Base-by-base conservation (phyloP, 2,797 vertebrate species). In the Halcyon chelicuti region DNA sequence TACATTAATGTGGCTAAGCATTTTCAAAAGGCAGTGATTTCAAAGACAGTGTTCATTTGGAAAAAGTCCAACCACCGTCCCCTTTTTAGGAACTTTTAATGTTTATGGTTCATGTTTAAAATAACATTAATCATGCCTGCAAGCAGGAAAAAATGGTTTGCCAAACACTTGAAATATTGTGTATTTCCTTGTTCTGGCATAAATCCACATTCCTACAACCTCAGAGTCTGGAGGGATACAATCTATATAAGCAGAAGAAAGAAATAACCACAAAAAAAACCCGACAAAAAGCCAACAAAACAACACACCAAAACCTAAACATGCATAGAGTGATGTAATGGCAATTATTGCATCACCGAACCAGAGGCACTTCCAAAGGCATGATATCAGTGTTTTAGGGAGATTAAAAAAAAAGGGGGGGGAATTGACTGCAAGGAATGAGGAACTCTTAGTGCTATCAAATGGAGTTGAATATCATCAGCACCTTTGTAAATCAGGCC, bases 391-490 rank as follows among this genome's bases (percentile, higher is more conserved):
- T 5, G 11, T 18, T 76, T 54, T 3, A 86, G 12, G 86, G 14
- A 68, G 6, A 52, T 2, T 10, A 55, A 31, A 40, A 28, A 18
- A n/a, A 62, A 75, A 42, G 28, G 26, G 26, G 58, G 62, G 23
- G 15, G 33, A 44, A n/a, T 26, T 76, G 31, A 51, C n/a, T 57
- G 29, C 47, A 75, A 9, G 0, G 0, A 42, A 33, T 33, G 0
- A 21, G 35, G 7, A 77, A 40, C 23, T 93, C n/a, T 39, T 9
- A 33, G 7, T 19, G 40, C 35, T 25, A 52, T 44, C 67, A 78
- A 23, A 31, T 2, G 0, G 7, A 23, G 14, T 0, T 28, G 33
- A 31, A 6, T 5, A 14, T 2, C 23, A 66, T 8, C 47, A 88
- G 19, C 29, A 31, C 25, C 47, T 88, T 31, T 46, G 58, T n/a